Evolutionary conservation across 2,113 vertebrate genomes (phyloP).

Genomic region (Cichladusa arquata): DNA sequence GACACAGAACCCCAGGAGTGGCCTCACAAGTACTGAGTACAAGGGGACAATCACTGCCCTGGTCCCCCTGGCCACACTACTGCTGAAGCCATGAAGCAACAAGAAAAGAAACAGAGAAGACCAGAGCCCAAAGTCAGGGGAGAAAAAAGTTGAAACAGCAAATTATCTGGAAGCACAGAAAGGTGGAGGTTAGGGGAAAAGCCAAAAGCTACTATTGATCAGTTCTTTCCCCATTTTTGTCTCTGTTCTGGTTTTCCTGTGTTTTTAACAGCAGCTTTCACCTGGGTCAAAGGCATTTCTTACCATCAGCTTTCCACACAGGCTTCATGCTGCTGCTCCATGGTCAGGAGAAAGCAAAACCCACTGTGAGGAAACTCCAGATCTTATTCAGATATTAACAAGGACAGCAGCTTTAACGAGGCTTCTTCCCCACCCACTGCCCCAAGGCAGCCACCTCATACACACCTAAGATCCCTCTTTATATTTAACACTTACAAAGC

Average conservation of each 20-base stretch:
- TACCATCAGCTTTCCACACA: neutral
- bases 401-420: neutral
- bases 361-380: neutral
- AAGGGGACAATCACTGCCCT: neutral
- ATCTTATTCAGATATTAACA: neutral
- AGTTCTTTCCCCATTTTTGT: neutral
- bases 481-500: neutral
- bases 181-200: rapidly evolving
- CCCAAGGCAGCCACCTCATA: neutral
- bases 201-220: neutral
- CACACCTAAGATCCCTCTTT: neutral
- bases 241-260: neutral
- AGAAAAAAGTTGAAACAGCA: neutral
- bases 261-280: neutral
- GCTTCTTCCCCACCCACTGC: neutral
- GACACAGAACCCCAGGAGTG: neutral
- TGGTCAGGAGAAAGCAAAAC: neutral
- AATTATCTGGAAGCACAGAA: neutral
- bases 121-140: neutral
- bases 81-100: neutral
- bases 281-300: neutral
- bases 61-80: neutral
- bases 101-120: neutral
- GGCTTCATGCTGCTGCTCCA: neutral
- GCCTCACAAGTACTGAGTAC: neutral